Evolutionary conservation across 2,797 vertebrate species (phyloP).

Genomic region (Lagodon rhomboides): DNA sequence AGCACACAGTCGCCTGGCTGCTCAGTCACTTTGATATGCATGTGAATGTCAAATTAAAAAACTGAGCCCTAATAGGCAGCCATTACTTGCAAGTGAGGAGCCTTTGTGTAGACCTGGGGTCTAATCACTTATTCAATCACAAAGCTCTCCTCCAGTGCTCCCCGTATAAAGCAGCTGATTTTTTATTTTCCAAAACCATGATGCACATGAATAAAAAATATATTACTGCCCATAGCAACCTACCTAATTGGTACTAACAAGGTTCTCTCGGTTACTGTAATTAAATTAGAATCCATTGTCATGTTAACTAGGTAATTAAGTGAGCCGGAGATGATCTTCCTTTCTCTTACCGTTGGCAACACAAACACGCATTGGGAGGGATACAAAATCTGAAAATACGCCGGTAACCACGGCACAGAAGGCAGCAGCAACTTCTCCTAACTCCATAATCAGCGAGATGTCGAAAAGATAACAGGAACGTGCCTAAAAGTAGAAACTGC

Average conservation of each 20-base stretch:
- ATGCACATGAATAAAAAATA: constrained; percentile 64
- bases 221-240: constrained; percentile 44
- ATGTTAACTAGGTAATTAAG: constrained; percentile 71
- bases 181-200: constrained; percentile 66
- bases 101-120: constrained; percentile 74
- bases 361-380: constrained; percentile 17
- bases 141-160: constrained; percentile 46
- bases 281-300: constrained; percentile 73
- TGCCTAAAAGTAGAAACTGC: constrained; percentile 51
- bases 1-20: constrained; percentile 49
- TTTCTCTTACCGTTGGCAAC: constrained; percentile 20
- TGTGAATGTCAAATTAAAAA: constrained; percentile 78
- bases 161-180: constrained; percentile 67
- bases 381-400: constrained; percentile 21
- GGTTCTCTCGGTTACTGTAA: constrained; percentile 59
- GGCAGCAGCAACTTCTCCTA: constrained; percentile 10
- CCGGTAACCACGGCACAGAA: constrained; percentile 11
- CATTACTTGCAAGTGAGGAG: constrained; percentile 67
- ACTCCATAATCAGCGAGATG: constrained; percentile 30
- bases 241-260: constrained; percentile 68
- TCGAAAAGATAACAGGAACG: constrained; percentile 50
- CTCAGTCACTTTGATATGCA: constrained; percentile 72
- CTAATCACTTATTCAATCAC: constrained; percentile 84
- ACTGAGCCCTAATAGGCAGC: constrained; percentile 65
- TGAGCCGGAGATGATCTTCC: constrained; percentile 48